These are phyloP conservation scores for Trinorchestia longiramus DNA, from an alignment of 1,140 invertebrate species.

Conservation along the genomic window DNA sequence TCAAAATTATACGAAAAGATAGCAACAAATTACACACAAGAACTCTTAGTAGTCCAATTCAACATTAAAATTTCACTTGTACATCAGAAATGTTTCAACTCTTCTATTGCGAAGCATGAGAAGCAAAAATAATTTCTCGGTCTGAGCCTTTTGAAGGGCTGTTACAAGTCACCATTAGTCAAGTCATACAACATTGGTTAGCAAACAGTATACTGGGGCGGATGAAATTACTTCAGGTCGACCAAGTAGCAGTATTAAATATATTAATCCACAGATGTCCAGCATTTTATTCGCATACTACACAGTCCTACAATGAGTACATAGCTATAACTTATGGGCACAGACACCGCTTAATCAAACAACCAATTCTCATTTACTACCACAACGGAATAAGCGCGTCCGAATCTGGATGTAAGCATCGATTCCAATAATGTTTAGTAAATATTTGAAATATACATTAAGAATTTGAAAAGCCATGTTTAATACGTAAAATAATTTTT, in stretches of 20 bases:
- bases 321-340: background rate
- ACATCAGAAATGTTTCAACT: too few species aligned
- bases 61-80: too few species aligned
- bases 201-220: background rate
- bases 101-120: too few species aligned
- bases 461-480: too few species aligned
- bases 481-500: too few species aligned
- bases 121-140: too few species aligned
- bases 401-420: slow-evolving; percentile 34
- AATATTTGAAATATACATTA: background rate
- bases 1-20: too few species aligned
- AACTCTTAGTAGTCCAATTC: too few species aligned
- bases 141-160: too few species aligned
- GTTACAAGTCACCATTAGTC: background rate
- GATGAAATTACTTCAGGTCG: background rate
- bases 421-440: background rate
- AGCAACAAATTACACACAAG: too few species aligned
- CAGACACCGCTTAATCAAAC: background rate
- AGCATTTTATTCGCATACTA: background rate
- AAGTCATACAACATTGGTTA: background rate
- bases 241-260: background rate
- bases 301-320: background rate
- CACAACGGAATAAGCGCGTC: slow-evolving; percentile 49
- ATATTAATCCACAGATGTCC: background rate
- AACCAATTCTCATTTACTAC: background rate